These are phyloP conservation scores for Philopotamus ludificatus DNA, from an alignment of 1,140 invertebrate species.

Conservation along the genomic window DNA sequence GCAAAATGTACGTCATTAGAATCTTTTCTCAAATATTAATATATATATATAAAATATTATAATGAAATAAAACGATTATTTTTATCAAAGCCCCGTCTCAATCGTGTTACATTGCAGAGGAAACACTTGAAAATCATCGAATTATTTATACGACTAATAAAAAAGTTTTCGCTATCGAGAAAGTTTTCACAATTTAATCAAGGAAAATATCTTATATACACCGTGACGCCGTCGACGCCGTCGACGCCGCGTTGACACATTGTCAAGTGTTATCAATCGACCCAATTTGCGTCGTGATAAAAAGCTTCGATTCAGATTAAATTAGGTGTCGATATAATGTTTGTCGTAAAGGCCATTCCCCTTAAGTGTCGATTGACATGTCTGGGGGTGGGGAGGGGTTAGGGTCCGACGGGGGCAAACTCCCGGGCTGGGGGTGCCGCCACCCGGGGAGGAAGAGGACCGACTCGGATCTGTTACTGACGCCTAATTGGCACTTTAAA, in stretches of 20 bases:
- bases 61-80: too few species aligned
- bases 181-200: too few species aligned
- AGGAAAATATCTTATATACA: too few species aligned
- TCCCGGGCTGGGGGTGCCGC: too few species aligned
- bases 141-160: not conserved
- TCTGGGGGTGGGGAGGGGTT: not conserved
- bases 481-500: slow-evolving; percentile 39
- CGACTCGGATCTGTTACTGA: slow-evolving; percentile 30
- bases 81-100: too few species aligned
- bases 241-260: not conserved
- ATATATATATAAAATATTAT: too few species aligned
- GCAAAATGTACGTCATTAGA: too few species aligned
- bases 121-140: not conserved
- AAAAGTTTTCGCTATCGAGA: too few species aligned
- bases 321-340: not conserved
- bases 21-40: too few species aligned
- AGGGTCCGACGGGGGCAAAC: not conserved
- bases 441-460: slow-evolving; percentile 4
- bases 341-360: not conserved
- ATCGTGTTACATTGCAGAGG: not conserved
- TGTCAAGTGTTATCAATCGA: not conserved
- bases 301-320: not conserved
- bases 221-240: not conserved
- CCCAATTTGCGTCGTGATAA: too few species aligned
- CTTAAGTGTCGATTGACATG: slow-evolving; percentile 10